Base-by-base conservation (phyloP, 2,113 vertebrate species). In the Thinocorus orbignyianus region DNA sequence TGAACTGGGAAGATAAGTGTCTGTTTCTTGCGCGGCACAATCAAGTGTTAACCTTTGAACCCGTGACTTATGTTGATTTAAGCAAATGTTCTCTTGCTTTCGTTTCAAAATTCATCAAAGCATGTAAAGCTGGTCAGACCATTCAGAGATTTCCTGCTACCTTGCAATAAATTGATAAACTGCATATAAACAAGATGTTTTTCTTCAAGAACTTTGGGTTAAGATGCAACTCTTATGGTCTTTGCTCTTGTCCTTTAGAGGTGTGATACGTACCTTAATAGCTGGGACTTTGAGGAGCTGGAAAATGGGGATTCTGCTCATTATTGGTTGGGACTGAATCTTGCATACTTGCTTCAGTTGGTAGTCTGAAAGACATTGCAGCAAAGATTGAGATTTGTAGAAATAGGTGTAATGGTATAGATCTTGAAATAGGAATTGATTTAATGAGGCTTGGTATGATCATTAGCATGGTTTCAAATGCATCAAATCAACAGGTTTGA, bases 81-180 rank as follows among this genome's bases (percentile, higher is more conserved):
- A 90, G 85, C 49, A 62, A 80, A 90, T 33, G 64, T 64, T 80
- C 66, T 60, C 65, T 89, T 84, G 79, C 65, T 93, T 93, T 93
- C 70, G 22, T 95, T 95, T 93, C 41, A 91, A 79, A 92, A 88
- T 51, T 61, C 92, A 84, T 65, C 10, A 28, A 87, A 91, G 86
- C 35, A 2, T 87, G 86, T 95, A 80, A 83, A 93, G 85, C 80
- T 91, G 31, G 18, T 78, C 71, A 94, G 64, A 46, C 90, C 93
- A 92, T 96, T 97, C 92, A 96, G 95, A 95, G 96, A 81, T 95
- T 93, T 96, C 81, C 93, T 93, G 89, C 77, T 82, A 58, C 58
- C 30, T 79, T 82, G 73, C 72, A 90, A 86, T 92, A 87, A 96
- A 86, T 96, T 0, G 48, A 22, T 90, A 84, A 33, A 81, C 71